Evolutionary conservation across 2,888 invertebrate species (phyloP), one percentile per base, ranked within the genome.

Genomic region (Epirrhoe tristata): DNA sequence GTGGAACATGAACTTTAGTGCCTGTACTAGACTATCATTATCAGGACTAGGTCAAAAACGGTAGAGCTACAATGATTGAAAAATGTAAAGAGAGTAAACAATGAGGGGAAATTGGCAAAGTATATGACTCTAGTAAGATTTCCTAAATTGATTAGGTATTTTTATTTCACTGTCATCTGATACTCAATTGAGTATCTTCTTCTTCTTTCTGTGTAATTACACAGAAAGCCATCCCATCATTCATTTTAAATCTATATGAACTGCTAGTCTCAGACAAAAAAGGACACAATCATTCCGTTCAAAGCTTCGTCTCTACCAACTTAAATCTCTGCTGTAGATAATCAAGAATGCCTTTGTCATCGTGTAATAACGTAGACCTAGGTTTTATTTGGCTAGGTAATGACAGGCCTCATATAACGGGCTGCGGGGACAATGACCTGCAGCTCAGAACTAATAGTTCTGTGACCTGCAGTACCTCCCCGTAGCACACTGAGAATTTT

Each of bases 371-470:
- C 58, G 48, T 31, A 66, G 52, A 51, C 48, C 62, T 68, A 66
- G 68, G 43, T 64, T 63, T 53, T 58, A 55, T 66, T 67, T 14
- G 63, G 66, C 50, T 58, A 63, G 63, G 52, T 74, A 74, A 73
- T 74, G 69, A 72, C 69, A 67, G 66, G 59, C 68, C 39, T 59
- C 34, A 31, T 54, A 43, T 60, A 60, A 60, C 59, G 60, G 59
- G 34, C 10, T 14, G 14, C 31, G 54, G 34, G 69, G 56, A 63
- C 60, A 52, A 63, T 66, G n/a, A 32, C 43, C 63, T 50, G 12
- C 43, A 12, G 48, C n/a, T n/a, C n/a, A n/a, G n/a, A n/a, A n/a
- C n/a, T n/a, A n/a, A n/a, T n/a, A n/a, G n/a, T n/a, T n/a, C n/a
- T n/a, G n/a, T 66, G n/a, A 32, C 43, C 63, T 50, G 12, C 43